A percentile compares a stretch with the other conserved stretches of the same genome.
phyloP scores from a whole-genome alignment of 2,797 vertebrate species.

The Pitangus sulphuratus region DNA sequence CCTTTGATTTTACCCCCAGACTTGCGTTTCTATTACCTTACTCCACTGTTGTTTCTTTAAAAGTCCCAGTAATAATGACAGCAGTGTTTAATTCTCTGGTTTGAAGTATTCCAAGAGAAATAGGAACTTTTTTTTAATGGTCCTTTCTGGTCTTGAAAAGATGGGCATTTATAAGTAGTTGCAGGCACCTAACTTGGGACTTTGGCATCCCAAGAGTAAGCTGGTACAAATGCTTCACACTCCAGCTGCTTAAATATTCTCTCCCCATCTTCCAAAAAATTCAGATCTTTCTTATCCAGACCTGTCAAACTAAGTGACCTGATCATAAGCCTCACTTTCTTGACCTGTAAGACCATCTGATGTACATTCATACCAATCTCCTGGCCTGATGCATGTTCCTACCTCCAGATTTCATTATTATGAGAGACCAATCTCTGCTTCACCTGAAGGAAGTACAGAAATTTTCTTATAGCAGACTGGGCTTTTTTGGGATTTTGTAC shows the following conservation, averaged over 20 bases:
- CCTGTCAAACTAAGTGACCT: background rate
- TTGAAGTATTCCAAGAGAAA: background rate
- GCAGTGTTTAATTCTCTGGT: background rate
- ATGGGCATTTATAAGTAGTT: background rate
- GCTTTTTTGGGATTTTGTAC: background rate
- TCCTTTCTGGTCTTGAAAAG: background rate
- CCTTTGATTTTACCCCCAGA: background rate
- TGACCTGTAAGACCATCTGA: background rate
- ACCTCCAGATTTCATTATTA: background rate
- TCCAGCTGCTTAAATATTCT: background rate
- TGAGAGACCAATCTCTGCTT: background rate
- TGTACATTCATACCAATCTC: background rate
- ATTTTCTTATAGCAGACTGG: background rate
- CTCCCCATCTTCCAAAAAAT: background rate
- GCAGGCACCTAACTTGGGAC: background rate
- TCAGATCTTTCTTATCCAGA: background rate
- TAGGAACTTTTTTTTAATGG: background rate
- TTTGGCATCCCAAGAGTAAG: background rate
- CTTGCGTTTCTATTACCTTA: background rate
- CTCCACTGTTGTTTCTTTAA: background rate
- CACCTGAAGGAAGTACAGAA: background rate
- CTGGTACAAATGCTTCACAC: background rate
- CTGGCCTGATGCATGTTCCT: background rate
- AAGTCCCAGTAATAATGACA: background rate
- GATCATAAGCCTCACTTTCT: background rate